Base-by-base conservation (phyloP, 2,888 invertebrate species). In the Ennomos erosarius region DNA sequence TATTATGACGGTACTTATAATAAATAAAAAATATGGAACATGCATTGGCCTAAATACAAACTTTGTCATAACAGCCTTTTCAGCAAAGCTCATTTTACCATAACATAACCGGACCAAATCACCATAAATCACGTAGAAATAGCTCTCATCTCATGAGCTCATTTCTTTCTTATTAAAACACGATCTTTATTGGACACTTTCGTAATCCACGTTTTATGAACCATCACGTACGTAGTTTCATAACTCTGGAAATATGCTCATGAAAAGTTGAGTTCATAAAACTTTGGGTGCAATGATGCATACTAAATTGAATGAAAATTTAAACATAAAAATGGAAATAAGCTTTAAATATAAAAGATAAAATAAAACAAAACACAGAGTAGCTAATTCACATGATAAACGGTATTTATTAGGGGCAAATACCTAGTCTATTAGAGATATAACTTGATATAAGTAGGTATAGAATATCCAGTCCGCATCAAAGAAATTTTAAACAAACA, bases 101-200 rank as follows among this genome's bases (percentile, higher is more conserved):
- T 44, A 48, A 49, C 39, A 49, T 59, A 38, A 55, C 46, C 46
- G 45, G 40, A 62, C 40, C 52, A 45, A 65, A 67, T 67, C 61
- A 63, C 47, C 43, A 68, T 68, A 65, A 65, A 65, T 61, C 62
- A 55, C 33, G 42, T 44, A 55, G 16, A 45, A 66, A 56, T 36
- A 47, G 44, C 54, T 55, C 44, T 54, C 48, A 47, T 47, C 53
- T 58, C 36, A 40, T 12, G 48, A 50, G 49, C 35, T 54, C 47
- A 50, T 63, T 55, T 55, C 56, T 61, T 48, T 62, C 59, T 62
- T 63, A 65, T 65, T 65, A 63, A 62, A 59, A 64, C 59, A 55
- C 58, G 10, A 58, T 55, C 54, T 63, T 59, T 65, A 65, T 63
- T 67, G 37, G 56, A 50, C 49, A 62, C 50, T 47, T 59, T 47